Conservation (phyloP, 1,140 invertebrate genomes). For the Choristoneura fumiferana region DNA sequence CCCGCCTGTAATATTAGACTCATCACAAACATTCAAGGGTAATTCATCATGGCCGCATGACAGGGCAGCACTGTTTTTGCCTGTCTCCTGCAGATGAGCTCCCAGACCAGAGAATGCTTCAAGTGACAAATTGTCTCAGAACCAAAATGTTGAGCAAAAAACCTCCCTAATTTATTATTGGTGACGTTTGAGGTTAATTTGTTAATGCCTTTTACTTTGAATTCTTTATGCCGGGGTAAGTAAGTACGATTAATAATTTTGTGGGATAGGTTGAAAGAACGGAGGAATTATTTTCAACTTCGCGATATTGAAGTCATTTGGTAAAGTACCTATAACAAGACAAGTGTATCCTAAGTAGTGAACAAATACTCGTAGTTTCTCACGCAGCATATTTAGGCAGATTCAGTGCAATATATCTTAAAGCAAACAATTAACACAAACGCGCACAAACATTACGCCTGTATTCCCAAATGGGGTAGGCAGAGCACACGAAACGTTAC, state of each 20-base stretch:
- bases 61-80: slow-evolving; percentile 36
- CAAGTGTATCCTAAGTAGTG: no score
- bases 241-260: slow-evolving; percentile 17
- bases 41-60: slow-evolving; percentile 41
- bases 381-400: no score
- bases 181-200: slow-evolving; percentile 13
- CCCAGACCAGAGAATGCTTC: slow-evolving; percentile 1
- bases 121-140: slow-evolving; percentile 17
- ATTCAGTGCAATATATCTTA: no score
- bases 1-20: slow-evolving; percentile 21
- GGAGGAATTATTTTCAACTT: background rate
- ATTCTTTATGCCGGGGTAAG: background rate
- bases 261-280: background rate
- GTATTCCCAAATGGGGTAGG: no score
- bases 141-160: slow-evolving; percentile 9
- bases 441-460: no score
- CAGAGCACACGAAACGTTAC: no score
- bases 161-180: slow-evolving; percentile 10
- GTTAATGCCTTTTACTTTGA: slow-evolving; percentile 17
- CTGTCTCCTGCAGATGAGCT: slow-evolving; percentile 19
- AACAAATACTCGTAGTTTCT: no score
- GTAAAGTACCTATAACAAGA: no score
- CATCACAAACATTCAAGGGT: slow-evolving; percentile 28
- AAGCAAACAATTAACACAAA: no score
- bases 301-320: no score